A percentile compares a stretch with the other conserved stretches of the same genome.
These are phyloP conservation scores for Hipparchia semele DNA, from an alignment of 2,888 invertebrate genomes.

Conservation along the genomic window DNA sequence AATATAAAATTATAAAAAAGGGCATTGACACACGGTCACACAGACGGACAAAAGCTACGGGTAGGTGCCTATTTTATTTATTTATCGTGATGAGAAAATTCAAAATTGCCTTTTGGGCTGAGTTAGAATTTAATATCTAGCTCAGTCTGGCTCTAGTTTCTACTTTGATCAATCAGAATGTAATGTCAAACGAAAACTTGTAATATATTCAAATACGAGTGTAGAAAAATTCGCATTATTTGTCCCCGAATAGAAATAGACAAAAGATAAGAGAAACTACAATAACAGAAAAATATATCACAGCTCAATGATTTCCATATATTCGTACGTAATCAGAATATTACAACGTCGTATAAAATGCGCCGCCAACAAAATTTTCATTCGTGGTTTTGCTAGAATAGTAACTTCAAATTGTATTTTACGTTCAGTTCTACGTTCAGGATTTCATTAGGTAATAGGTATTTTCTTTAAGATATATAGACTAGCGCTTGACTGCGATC, in stretches of 20 bases:
- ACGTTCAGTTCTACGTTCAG: no score
- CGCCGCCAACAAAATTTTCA: background rate
- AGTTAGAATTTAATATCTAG: background rate
- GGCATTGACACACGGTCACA: no score
- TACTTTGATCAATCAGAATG: constrained; percentile 1
- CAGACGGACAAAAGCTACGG: no score
- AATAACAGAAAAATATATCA: background rate
- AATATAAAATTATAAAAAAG: no score
- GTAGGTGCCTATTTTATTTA: no score
- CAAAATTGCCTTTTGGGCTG: background rate
- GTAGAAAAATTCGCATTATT: background rate
- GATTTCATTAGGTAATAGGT: no score
- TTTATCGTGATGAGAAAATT: no score
- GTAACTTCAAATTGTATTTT: no score
- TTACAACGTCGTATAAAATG: background rate
- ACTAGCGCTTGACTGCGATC: no score
- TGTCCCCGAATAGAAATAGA: background rate
- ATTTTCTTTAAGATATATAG: no score
- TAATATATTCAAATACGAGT: background rate
- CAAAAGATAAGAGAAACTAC: background rate
- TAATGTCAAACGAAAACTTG: background rate
- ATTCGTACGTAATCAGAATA: background rate
- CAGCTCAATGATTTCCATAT: background rate
- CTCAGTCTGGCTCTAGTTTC: no score
- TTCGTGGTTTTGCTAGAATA: background rate